Conservation (phyloP, 2,797 vertebrate species). For the Cossypha polioptera region DNA sequence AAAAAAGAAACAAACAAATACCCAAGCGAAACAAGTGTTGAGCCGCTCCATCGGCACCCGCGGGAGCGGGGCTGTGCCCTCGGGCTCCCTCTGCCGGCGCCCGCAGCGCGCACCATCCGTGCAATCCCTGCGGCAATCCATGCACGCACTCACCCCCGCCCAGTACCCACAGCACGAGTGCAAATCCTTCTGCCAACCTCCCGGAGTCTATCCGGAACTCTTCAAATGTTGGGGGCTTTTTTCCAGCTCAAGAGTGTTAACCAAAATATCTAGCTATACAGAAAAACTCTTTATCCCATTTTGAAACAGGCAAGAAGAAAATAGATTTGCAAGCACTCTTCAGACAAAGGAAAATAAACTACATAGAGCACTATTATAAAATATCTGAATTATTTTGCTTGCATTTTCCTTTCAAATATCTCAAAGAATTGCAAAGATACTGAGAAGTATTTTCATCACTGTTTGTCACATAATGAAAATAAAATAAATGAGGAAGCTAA, state of each 20-base stretch:
- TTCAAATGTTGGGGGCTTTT: background rate
- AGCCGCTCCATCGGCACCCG: background rate
- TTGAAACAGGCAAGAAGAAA: background rate
- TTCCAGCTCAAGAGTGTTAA: background rate
- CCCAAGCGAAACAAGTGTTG: background rate
- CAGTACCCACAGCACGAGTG: background rate
- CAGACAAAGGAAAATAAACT: background rate
- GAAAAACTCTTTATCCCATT: background rate
- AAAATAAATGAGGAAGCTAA: slow-evolving; percentile 5
- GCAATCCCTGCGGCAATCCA: background rate
- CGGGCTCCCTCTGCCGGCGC: background rate
- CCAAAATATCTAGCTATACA: background rate
- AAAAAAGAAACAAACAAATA: background rate
- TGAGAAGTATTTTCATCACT: background rate
- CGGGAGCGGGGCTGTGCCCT: background rate
- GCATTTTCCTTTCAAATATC: background rate
- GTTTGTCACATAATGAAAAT: background rate
- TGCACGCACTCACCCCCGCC: no score
- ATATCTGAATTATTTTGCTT: background rate
- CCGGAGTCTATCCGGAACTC: background rate
- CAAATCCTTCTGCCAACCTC: background rate
- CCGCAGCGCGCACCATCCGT: background rate
- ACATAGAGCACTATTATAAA: background rate
- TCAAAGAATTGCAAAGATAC: background rate
- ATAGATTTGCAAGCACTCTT: background rate